Base-by-base conservation (phyloP, 2,888 invertebrate species). In the Polyommatus icarus region DNA sequence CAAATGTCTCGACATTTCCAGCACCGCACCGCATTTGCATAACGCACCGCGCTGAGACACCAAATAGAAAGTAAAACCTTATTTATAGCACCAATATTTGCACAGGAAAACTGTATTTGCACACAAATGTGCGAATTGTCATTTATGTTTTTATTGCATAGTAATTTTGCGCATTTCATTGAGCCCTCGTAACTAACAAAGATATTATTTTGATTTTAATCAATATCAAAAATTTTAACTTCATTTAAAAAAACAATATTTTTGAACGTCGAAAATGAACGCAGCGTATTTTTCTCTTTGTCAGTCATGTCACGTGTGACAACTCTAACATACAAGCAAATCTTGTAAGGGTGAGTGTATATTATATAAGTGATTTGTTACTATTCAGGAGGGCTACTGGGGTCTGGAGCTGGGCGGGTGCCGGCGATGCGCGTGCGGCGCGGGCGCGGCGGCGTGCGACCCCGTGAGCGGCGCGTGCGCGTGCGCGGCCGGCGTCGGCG, bases 381-480 rank as follows among this genome's bases (percentile, higher is more conserved):
- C 1, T 29, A 76, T 78, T 3, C 86, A 96, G 96, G 94, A 95
- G 82, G 97, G 97, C 10, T 96, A 96, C 89, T 98, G 98, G 97
- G 97, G 97, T 80, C 89, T 97, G 67, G 93, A 96, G 76, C 95
- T 96, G 20, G 92, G 95, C 18, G 98, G 98, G 67, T 99, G 99
- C 87, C 92, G 95, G 72, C 95, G 96, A n/a, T 99, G 99, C 88
- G 95, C 95, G 78, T 99, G 99, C 91, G 95, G 95, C 24, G 93
- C 92, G 50, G 96, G 98, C 84, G 95, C 96, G 29, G 96, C 96
- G 77, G 91, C 93, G 10, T 99, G 99, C 90, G 96, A 98, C 86
- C 95, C 96, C 7, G 93, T 92, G 81, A 96, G 95, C 1, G 98
- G 98, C 0, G 95, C 96, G 80, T 99, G 98, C 89, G 94, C 95